These are phyloP conservation scores for Hydropsyche betteni DNA, from an alignment of 2,888 invertebrate species.

Conservation along the genomic window DNA sequence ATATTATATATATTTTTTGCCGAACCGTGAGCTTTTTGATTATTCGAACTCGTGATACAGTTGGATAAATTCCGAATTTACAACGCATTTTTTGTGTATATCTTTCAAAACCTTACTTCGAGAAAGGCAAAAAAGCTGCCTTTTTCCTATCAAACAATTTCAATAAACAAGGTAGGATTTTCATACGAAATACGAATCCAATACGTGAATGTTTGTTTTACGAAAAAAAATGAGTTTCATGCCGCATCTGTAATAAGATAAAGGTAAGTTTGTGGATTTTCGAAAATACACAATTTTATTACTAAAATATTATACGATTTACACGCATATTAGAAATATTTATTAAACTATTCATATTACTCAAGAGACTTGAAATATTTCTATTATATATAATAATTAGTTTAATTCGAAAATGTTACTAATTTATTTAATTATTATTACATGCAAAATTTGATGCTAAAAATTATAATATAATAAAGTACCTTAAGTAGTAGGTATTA, in stretches of 20 bases:
- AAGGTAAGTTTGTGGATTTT: too few species aligned
- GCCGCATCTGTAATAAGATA: too few species aligned
- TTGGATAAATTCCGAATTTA: background rate
- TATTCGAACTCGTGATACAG: background rate
- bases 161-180: conserved; percentile 28
- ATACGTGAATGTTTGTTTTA: background rate
- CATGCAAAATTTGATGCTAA: too few species aligned
- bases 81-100: background rate
- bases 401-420: too few species aligned
- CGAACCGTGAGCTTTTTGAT: background rate
- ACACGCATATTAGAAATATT: background rate
- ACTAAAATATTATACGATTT: background rate
- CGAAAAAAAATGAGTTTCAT: background rate
- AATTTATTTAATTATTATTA: too few species aligned
- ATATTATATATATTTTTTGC: background rate
- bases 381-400: too few species aligned
- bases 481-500: too few species aligned
- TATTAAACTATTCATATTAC: too few species aligned
- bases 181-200: conserved; percentile 7
- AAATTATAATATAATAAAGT: too few species aligned
- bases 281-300: too few species aligned
- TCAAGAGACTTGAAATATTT: too few species aligned
- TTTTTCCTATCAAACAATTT: conserved; percentile 13
- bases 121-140: conserved; percentile 1
- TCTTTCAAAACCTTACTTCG: background rate